Evolutionary conservation across 2,797 vertebrate species (phyloP).

Genomic region (Oreortyx pictus): DNA sequence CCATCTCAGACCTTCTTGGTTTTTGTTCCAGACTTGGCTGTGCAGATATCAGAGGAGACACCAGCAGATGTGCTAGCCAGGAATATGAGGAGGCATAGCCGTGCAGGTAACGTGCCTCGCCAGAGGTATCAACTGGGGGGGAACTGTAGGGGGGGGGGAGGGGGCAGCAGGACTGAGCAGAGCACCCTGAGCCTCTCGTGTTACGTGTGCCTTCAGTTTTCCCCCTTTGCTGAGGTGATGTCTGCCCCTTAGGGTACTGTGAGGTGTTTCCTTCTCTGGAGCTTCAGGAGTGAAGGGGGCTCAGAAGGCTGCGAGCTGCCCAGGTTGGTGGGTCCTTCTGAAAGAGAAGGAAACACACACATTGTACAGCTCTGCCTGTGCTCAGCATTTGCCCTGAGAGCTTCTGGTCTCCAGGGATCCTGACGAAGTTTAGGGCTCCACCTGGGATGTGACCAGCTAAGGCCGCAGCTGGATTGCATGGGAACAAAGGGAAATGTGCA

Average conservation of each 20-base stretch:
- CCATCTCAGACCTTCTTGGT: background rate
- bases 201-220: accelerated
- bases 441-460: background rate
- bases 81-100: constrained; percentile 88
- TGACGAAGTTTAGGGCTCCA: background rate
- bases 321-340: background rate
- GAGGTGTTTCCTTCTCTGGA: background rate
- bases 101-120: constrained; percentile 78
- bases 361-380: accelerated
- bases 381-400: accelerated
- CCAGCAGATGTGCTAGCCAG: constrained; percentile 91
- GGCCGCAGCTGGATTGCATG: constrained; percentile 1
- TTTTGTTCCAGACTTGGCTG: constrained; percentile 84
- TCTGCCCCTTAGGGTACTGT: background rate
- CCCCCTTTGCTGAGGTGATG: background rate
- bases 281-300: background rate
- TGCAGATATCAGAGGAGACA: constrained; percentile 93
- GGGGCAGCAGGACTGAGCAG: background rate
- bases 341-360: background rate
- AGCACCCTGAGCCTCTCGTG: accelerated
- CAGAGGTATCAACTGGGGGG: accelerated
- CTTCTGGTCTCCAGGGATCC: background rate
- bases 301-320: background rate
- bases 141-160: no score
- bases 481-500: constrained; percentile 13